Evolutionary conservation across 2,888 invertebrate genomes (phyloP).

Genomic region (Alsophila aescularia): DNA sequence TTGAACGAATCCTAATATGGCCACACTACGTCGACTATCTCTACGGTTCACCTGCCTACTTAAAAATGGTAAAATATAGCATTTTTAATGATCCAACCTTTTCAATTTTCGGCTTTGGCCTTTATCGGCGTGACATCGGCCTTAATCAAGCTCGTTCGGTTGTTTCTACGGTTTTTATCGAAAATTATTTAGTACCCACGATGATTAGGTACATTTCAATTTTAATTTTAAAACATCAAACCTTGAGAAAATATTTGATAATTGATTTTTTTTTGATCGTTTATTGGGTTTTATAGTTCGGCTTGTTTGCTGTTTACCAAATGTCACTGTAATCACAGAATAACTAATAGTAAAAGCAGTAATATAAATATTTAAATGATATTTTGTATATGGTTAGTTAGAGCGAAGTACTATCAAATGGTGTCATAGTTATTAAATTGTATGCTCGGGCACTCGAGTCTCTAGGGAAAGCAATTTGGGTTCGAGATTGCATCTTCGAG

Average conservation of each 20-base stretch:
- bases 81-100: conserved; percentile 82
- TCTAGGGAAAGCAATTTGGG: too few relatives aligned
- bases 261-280: conserved; percentile 66
- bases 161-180: conserved; percentile 57
- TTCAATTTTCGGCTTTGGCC: conserved; percentile 80
- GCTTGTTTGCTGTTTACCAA: conserved; percentile 17
- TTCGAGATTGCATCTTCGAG: too few relatives aligned
- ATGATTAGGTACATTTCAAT: conserved; percentile 76
- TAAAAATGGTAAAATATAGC: conserved; percentile 82
- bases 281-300: conserved; percentile 46
- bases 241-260: conserved; percentile 57
- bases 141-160: conserved; percentile 74
- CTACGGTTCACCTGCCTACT: conserved; percentile 77
- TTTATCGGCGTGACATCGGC: conserved; percentile 83
- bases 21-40: conserved; percentile 52
- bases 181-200: conserved; percentile 41
- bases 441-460: too few relatives aligned
- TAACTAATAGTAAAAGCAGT: too few relatives aligned
- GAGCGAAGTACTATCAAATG: too few relatives aligned
- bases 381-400: too few relatives aligned
- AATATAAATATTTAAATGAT: conserved; percentile 12
- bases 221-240: conserved; percentile 61
- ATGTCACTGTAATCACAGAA: conserved; percentile 3
- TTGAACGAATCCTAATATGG: conserved; percentile 44
- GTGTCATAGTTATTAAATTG: not conserved